Percentiles rank a stretch among this genome's conserved stretches.
phyloP scores from a whole-genome alignment of 2,888 invertebrate genomes.

The Sinohyriopsis cumingii region DNA sequence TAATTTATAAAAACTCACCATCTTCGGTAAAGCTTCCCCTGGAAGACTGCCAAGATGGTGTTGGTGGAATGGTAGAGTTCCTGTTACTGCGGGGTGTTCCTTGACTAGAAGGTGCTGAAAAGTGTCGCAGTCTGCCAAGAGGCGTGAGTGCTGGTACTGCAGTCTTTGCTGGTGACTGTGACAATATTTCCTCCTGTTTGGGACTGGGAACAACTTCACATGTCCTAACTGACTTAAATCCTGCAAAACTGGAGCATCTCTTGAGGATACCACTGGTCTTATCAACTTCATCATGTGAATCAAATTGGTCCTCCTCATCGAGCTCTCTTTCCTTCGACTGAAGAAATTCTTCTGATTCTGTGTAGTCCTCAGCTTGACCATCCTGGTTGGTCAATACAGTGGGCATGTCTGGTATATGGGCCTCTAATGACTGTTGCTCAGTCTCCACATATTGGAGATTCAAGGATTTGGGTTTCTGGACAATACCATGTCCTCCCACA shows the following conservation, averaged over 20 bases:
- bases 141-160: conserved; percentile 20
- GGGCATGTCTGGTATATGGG: no score
- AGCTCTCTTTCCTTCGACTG: background rate
- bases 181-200: conserved; percentile 18
- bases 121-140: conserved; percentile 51
- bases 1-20: conserved; percentile 19
- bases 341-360: no score
- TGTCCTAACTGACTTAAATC: conserved; percentile 38
- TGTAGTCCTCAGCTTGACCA: no score
- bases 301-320: conserved; percentile 21
- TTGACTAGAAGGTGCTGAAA: conserved; percentile 60
- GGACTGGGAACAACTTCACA: conserved; percentile 6
- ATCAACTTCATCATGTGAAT: conserved; percentile 6
- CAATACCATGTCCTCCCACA: no score
- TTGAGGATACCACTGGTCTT: conserved; percentile 41
- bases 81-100: conserved; percentile 50
- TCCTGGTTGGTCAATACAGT: no score
- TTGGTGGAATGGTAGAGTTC: conserved; percentile 53
- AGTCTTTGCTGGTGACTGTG: conserved; percentile 25
- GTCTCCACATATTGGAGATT: no score
- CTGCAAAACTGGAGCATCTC: conserved; percentile 62
- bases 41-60: conserved; percentile 61
- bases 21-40: conserved; percentile 57
- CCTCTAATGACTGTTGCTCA: no score
- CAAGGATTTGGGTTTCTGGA: no score